A percentile compares a stretch with the other conserved stretches of the same genome.
Conservation (phyloP, 2,113 vertebrate genomes). For the Odontophorus gujanensis region DNA sequence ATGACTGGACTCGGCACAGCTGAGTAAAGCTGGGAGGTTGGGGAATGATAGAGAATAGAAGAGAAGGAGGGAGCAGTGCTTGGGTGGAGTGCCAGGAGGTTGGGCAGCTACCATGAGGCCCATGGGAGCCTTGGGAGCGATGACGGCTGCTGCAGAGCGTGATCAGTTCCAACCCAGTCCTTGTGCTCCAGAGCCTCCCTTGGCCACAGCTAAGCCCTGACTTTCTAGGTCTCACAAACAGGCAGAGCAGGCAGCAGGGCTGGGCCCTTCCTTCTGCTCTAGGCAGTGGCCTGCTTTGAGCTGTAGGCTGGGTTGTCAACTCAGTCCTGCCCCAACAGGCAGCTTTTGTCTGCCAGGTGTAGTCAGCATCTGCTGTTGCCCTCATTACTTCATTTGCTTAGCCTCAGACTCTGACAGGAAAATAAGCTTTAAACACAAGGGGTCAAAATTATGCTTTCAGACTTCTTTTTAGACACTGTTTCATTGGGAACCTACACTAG, state of each 20-base stretch:
- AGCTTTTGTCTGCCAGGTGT: not conserved
- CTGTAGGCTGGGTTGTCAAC: not conserved
- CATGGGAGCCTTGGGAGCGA: not conserved
- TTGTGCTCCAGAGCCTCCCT: fast-evolving
- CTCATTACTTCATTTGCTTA: not conserved
- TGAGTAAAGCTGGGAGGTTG: not conserved
- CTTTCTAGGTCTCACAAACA: not conserved
- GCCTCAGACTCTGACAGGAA: not conserved
- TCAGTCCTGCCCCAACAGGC: not conserved
- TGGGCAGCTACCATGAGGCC: not conserved
- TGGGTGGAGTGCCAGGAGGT: not conserved
- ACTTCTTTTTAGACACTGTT: not conserved
- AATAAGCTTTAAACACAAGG: not conserved
- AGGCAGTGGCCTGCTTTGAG: not conserved
- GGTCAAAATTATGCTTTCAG: not conserved
- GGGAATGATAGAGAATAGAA: not conserved
- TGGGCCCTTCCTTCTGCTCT: not conserved
- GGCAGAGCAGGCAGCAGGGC: not conserved
- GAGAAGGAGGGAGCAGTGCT: fast-evolving
- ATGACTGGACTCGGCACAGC: not conserved
- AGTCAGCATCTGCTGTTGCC: not conserved
- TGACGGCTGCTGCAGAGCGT: not conserved
- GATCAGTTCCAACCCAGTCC: not conserved
- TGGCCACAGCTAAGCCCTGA: not conserved
- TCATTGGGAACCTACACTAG: not conserved